Conservation (phyloP, 1,140 invertebrate species). For the Homalodisca vitripennis region DNA sequence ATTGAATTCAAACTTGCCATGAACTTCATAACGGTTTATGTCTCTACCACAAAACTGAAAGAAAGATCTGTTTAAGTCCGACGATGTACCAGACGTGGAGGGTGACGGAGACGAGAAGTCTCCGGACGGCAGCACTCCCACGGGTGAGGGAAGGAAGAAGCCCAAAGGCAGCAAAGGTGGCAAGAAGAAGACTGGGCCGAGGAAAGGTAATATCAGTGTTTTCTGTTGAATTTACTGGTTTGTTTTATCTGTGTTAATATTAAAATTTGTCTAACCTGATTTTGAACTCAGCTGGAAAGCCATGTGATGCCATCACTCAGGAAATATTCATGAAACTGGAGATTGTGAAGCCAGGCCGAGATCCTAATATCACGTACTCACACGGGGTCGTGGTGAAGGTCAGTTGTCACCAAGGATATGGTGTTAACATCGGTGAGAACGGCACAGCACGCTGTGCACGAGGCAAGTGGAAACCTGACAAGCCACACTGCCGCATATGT, state of each 20-base stretch:
- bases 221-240: background rate
- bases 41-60: no score
- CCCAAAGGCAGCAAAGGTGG: constrained; percentile 40
- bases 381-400: constrained; percentile 42
- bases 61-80: constrained; percentile 8
- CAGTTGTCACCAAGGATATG: constrained; percentile 69
- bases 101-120: constrained; percentile 39
- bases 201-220: constrained; percentile 41
- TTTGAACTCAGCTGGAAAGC: constrained; percentile 20
- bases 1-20: no score
- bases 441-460: constrained; percentile 72
- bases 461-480: constrained; percentile 77
- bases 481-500: constrained; percentile 73
- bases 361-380: constrained; percentile 57
- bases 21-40: no score
- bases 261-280: no score
- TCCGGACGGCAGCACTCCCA: constrained; percentile 37
- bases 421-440: constrained; percentile 69
- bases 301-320: constrained; percentile 58
- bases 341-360: constrained; percentile 62
- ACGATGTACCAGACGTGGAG: constrained; percentile 38
- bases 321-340: constrained; percentile 65
- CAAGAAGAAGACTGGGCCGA: constrained; percentile 44
- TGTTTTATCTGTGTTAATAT: no score
- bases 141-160: constrained; percentile 47